phyloP scores from a whole-genome alignment of 2,888 invertebrate genomes.

The Sinhomidia bicolor region DNA sequence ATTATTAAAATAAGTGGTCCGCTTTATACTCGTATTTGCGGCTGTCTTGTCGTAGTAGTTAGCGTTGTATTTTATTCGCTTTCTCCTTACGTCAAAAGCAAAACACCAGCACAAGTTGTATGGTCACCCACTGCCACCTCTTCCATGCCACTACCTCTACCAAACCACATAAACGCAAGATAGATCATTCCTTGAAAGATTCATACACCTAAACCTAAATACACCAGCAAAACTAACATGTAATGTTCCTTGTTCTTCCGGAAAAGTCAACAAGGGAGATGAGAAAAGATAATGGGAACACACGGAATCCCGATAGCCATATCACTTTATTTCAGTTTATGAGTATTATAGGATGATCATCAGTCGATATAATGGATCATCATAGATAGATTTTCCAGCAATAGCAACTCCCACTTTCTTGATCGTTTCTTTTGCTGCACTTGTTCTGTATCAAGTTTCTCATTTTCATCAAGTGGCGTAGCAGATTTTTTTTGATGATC shows the following conservation, averaged over 20 bases:
- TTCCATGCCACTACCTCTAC: background rate
- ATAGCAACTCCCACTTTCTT: conserved; percentile 13
- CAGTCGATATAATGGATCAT: conserved; percentile 37
- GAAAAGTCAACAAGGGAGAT: background rate
- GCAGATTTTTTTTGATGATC: conserved; percentile 21
- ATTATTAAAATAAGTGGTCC: no score
- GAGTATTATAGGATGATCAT: conserved; percentile 40
- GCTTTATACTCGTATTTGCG: no score
- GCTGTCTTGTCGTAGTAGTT: no score
- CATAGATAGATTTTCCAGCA: conserved; percentile 23
- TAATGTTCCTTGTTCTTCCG: background rate
- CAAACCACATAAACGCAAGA: background rate
- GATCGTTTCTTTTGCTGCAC: background rate
- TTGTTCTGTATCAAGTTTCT: background rate
- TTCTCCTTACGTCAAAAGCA: no score
- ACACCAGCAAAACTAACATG: background rate
- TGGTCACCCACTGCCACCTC: background rate
- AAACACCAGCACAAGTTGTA: no score
- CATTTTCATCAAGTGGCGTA: conserved; percentile 8
- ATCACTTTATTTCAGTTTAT: conserved; percentile 33
- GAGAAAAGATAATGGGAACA: background rate
- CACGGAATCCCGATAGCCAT: background rate
- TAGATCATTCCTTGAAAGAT: background rate
- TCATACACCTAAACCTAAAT: no score
- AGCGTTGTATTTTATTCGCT: no score